Base-by-base conservation (phyloP, 2,888 invertebrate species). In the Alviniconcha strummeri region DNA sequence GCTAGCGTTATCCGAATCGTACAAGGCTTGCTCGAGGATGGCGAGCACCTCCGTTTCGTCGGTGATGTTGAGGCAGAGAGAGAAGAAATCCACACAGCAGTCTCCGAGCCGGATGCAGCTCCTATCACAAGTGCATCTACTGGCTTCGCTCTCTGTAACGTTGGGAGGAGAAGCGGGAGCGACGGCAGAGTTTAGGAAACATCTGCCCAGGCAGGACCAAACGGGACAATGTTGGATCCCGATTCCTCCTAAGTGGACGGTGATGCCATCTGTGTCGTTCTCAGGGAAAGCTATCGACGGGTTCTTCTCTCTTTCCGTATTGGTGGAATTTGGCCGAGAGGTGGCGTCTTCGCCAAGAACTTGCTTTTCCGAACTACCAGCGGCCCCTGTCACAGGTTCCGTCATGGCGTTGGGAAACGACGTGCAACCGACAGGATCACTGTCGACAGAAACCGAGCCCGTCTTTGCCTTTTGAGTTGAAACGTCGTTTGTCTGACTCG, bases 41-140 rank as follows among this genome's bases (percentile, higher is more conserved):
- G 57, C n/a, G 17, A 82, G 64, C n/a, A 82, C 82, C 5, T 76
- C 76, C 74, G 74, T 52, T 36, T 81, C 82, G 60, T 74, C 54
- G 60, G 82, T 82, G 55, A 82, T 55, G 52, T 82, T 82, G 5
- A 84, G 84, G 36, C 84, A 84, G 36, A 76, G 54, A 13, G 80
- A 80, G 60, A 77, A 84, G 19, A 81, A 84, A 57, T 84, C 81
- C 36, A 81, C 57, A 55, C 84, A 84, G 71, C 84, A 84, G 84
- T 84, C 84, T 5, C 84, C 81, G 0, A 81, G 81, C 17, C 36
- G 9, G n/a, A 84, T 4, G 19, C 84, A 84, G 72, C 77, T 84
- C 54, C 71, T 76, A 69, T 84, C 84, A 60, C 84, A 84, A 13
- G 71, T 19, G 19, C 84, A 84, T 13, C 17, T 74, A 13, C 71